phyloP scores from a whole-genome alignment of 2,113 vertebrate genomes.

The Mormoops blainvillei region DNA sequence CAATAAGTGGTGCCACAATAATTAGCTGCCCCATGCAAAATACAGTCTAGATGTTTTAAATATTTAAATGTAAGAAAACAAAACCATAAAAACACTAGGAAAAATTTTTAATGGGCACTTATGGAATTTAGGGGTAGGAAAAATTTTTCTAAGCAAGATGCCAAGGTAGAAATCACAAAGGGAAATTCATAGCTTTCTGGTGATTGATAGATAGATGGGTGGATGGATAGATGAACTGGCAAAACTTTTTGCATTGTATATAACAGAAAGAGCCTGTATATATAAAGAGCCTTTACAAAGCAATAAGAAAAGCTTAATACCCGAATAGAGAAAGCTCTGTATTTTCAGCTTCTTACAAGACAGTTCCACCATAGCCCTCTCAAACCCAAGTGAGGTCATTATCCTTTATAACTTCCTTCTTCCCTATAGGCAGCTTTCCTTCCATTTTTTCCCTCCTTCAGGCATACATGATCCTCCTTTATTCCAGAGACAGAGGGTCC shows the following conservation, averaged over 20 bases:
- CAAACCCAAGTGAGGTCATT: neutral
- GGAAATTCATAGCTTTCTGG: neutral
- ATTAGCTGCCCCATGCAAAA: neutral
- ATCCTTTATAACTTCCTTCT: neutral
- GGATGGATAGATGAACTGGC: neutral
- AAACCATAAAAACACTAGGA: neutral
- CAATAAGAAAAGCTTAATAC: neutral
- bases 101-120: constrained; percentile 1
- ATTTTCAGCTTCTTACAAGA: neutral
- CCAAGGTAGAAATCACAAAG: neutral
- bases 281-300: neutral
- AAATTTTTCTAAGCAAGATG: neutral
- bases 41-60: constrained; percentile 23
- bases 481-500: neutral
- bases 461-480: neutral
- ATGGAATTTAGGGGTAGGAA: neutral
- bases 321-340: neutral
- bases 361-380: neutral
- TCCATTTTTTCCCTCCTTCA: neutral
- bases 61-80: neutral
- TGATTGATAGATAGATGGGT: neutral
- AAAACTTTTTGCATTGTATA: neutral
- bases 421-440: neutral
- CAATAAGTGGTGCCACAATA: neutral
- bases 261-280: neutral